Conservation (phyloP, 2,113 vertebrate species). For the Athene noctua region DNA sequence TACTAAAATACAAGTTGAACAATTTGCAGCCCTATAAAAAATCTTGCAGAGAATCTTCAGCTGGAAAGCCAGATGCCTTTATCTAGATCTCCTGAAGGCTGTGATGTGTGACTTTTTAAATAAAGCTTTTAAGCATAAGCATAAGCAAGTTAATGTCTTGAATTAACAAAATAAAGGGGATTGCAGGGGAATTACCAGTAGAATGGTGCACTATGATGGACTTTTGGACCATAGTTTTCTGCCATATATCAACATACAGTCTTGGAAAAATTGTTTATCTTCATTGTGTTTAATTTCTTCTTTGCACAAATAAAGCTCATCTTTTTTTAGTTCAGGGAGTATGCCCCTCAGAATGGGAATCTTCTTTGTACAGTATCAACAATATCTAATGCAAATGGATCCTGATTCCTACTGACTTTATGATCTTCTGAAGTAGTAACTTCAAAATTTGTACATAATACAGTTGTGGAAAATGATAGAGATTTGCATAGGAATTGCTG, state of each 20-base stretch:
- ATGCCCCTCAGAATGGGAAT: fast-evolving
- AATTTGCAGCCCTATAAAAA: background rate
- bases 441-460: background rate
- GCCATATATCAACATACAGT: background rate
- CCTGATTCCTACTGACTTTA: background rate
- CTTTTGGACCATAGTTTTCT: background rate
- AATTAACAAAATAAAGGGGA: background rate
- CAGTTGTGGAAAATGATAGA: background rate
- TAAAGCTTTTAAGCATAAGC: background rate
- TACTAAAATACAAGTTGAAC: background rate
- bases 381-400: background rate
- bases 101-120: background rate
- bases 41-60: background rate
- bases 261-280: background rate
- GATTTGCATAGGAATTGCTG: background rate
- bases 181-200: background rate
- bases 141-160: background rate
- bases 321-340: background rate
- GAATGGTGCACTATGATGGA: background rate
- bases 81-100: background rate
- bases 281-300: background rate
- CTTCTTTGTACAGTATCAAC: background rate
- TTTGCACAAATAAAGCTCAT: background rate
- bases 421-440: background rate
- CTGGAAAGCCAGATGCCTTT: background rate